Evolutionary conservation across 2,888 invertebrate genomes (phyloP), one percentile per base, ranked within the genome.

Genomic region (Sesia bembeciformis): DNA sequence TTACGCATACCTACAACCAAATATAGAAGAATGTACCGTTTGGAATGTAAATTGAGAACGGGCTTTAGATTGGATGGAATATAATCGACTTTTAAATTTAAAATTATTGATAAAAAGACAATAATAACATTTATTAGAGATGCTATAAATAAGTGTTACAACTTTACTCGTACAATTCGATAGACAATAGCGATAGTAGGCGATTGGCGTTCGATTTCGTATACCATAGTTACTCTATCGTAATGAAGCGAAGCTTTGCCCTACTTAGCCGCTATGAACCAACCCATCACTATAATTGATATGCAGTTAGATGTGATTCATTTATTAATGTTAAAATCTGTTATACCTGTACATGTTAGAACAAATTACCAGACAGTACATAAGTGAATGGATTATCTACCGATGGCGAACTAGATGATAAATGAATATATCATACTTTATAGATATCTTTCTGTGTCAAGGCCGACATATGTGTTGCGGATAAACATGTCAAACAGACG

Each of bases 391-490:
- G 60, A 54, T 55, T 61, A 61, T 59, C 58, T 66, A 60, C 59
- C 61, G 61, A 64, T 63, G 62, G 52, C 49, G 43, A 59, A 60
- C 62, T 57, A 59, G 58, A 65, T 69, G 66, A 67, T 68, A 67
- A 65, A 70, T 67, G 63, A 64, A 67, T 69, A 66, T 62, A 66
- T 66, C 64, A 66, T 64, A 58, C 60, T 61, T 60, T 62, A 63
- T 57, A 59, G 60, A 56, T 57, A 54, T 49, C 51, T 59, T 63
- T 68, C 63, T 60, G 56, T 77, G 78, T 72, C 81, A 81, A 79
- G 80, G 81, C 59, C 65, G 57, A 43, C 53, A 58, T 40, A 58
- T 39, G 46, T 46, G 46, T 46, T 46, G 46, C 46, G 46, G 23
- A 46, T 46, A 46, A 7, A 46, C 46, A 46, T 46, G 23, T 46